Percentiles rank a stretch among this genome's conserved stretches.
Evolutionary conservation across 2,797 vertebrate species (phyloP).

Genomic region (Erpetoichthys calabaricus): DNA sequence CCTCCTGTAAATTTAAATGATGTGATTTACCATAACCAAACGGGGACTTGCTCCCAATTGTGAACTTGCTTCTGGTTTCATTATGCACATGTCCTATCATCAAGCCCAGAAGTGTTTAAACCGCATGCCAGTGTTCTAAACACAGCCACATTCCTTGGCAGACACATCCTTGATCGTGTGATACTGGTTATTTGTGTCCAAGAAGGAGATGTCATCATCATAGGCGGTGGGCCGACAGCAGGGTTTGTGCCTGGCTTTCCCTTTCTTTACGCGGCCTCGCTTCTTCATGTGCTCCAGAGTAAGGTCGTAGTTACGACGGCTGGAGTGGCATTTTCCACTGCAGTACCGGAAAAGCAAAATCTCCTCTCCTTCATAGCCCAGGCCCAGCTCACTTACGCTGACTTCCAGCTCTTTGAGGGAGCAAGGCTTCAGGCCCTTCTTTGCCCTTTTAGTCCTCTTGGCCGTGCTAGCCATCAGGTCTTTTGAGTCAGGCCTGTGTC

Average conservation of each 20-base stretch:
- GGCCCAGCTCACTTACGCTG: slow-evolving; percentile 77
- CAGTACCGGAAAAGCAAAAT: slow-evolving; percentile 82
- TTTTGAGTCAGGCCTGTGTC: slow-evolving; percentile 44
- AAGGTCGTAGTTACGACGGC: slow-evolving; percentile 75
- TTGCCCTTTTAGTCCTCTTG: slow-evolving; percentile 67
- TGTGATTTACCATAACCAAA: too few species aligned
- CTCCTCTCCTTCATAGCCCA: slow-evolving; percentile 83
- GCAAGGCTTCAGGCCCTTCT: slow-evolving; percentile 57
- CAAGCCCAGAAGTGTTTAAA: too few species aligned
- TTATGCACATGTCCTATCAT: too few species aligned
- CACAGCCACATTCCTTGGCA: slow-evolving; percentile 79
- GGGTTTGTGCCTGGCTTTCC: slow-evolving; percentile 64
- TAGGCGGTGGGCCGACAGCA: slow-evolving; percentile 82
- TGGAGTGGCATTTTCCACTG: slow-evolving; percentile 68
- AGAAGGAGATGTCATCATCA: slow-evolving; percentile 75
- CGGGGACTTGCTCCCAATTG: too few species aligned
- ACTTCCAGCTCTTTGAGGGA: slow-evolving; percentile 67
- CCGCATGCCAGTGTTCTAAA: slow-evolving; percentile 41
- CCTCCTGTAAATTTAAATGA: too few species aligned
- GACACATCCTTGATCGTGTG: slow-evolving; percentile 79
- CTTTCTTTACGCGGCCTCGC: slow-evolving; percentile 46
- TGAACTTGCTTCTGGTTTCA: too few species aligned
- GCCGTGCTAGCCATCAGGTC: slow-evolving; percentile 32
- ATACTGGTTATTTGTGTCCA: slow-evolving; percentile 68
- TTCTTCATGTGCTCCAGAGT: slow-evolving; percentile 67